These are phyloP conservation scores for Augiades crinisus DNA, from an alignment of 2,888 invertebrate species.

Conservation along the genomic window DNA sequence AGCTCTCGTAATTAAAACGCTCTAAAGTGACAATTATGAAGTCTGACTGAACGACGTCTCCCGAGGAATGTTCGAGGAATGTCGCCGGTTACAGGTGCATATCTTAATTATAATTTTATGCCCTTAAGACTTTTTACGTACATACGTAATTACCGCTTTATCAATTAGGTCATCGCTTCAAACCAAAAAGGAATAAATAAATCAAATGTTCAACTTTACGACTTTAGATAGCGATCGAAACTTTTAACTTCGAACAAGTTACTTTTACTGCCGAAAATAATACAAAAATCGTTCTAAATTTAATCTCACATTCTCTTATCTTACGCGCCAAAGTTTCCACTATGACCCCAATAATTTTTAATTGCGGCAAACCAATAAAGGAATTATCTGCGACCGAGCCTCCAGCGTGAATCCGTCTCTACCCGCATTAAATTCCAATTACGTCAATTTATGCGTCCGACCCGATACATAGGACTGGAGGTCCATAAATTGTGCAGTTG, in stretches of 20 bases:
- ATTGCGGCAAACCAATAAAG: constrained; percentile 34
- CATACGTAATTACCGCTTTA: background rate
- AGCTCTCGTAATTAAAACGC: constrained; percentile 74
- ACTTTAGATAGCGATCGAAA: constrained; percentile 5
- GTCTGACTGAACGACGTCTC: constrained; percentile 35
- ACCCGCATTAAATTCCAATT: constrained; percentile 77
- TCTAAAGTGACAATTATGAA: constrained; percentile 68
- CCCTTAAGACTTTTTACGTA: background rate
- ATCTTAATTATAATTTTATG: constrained; percentile 26
- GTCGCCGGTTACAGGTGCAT: constrained; percentile 33
- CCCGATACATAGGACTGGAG: constrained; percentile 47
- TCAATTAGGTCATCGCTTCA: constrained; percentile 11
- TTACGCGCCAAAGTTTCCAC: constrained; percentile 14
- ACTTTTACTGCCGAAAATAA: background rate
- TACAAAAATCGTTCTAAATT: background rate
- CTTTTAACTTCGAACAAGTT: background rate
- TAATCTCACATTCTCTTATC: constrained; percentile 8
- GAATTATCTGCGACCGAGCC: constrained; percentile 35
- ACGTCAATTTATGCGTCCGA: constrained; percentile 67
- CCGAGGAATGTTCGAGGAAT: constrained; percentile 29
- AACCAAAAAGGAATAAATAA: constrained; percentile 6
- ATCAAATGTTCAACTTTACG: constrained; percentile 7
- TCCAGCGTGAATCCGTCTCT: constrained; percentile 35
- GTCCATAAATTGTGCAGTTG: constrained; percentile 69
- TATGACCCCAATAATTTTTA: constrained; percentile 30